Evolutionary conservation across 2,797 vertebrate genomes (phyloP), one percentile per base, ranked within the genome.

Genomic region (Takifugu ocellatus): DNA sequence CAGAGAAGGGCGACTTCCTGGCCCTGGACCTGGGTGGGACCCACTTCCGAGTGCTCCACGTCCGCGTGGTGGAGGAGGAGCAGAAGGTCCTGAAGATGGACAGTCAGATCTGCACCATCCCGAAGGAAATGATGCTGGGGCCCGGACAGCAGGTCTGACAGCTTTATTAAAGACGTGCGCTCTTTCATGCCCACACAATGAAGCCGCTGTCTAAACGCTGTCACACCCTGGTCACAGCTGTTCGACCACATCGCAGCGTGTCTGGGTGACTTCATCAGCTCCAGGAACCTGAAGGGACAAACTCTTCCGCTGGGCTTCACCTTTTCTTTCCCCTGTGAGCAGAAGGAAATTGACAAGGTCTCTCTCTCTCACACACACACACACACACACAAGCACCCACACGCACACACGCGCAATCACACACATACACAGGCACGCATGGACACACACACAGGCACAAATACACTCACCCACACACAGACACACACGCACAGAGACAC

Each of bases 281-380:
- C 73, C 0, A 48, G 74, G 59, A 17, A 82, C 1, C 71, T 95
- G 55, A 76, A 66, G n/a, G 77, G 74, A 3, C 59, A 75, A 49
- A 58, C 29, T 0, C 72, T 87, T 69, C 53, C 92, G 39, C 70
- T 96, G 60, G 93, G 93, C 17, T 94, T 95, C 25, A 92, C 83
- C 67, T 95, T 96, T 81, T 93, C 94, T n/a, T 95, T 96, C 67
- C 88, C 84, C 71, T 96, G 93, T 67, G 81, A 68, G 36, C 92
- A 95, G 81, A 90, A 58, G 0, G 75, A 69, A 11, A 88, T 95
- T 25, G 88, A 92, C 75, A 91, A 89, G 94, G 95, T 94, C 63
- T 80, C 77, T 59, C 52, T 57, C 51, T 59, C 42, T 21, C 21
- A 64, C 21, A 51, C 24, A 27, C 14, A 17, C 25, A 17, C 36